Conservation (phyloP, 2,888 invertebrate genomes). For the Drosophila eohydei region DNA sequence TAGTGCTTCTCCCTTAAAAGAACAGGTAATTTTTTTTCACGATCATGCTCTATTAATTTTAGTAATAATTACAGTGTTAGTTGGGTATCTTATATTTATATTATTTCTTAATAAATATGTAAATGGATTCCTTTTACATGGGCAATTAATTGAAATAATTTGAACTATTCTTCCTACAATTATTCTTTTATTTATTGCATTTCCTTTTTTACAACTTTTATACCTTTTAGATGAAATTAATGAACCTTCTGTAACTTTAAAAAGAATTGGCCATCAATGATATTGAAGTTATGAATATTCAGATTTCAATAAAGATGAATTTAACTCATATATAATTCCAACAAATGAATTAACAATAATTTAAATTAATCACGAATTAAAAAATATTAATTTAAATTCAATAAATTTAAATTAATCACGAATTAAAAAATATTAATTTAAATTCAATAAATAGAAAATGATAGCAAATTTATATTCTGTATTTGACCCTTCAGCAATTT, state of each 20-base stretch:
- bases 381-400: too few relatives aligned
- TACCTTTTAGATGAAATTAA: constrained; percentile 88
- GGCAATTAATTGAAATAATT: constrained; percentile 88
- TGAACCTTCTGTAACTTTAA: constrained; percentile 87
- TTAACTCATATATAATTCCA: too few relatives aligned
- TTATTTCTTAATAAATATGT: constrained; percentile 87
- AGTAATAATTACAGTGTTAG: constrained; percentile 87
- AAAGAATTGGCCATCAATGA: constrained; percentile 84
- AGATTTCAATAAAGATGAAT: too few relatives aligned
- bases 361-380: too few relatives aligned
- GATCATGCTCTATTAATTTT: constrained; percentile 88
- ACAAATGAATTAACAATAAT: too few relatives aligned
- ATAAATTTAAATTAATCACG: too few relatives aligned
- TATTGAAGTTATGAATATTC: too few relatives aligned
- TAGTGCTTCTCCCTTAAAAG: constrained; percentile 88
- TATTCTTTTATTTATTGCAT: constrained; percentile 88
- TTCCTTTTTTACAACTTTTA: constrained; percentile 87
- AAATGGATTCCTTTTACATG: constrained; percentile 87
- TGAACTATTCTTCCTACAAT: constrained; percentile 88
- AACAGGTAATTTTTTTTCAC: constrained; percentile 88
- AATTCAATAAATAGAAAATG: too few relatives aligned
- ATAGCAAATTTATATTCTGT: too few relatives aligned
- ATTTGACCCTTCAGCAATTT: too few relatives aligned
- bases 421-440: too few relatives aligned
- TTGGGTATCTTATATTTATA: constrained; percentile 87